These are phyloP conservation scores for Syngnathus acus DNA, from an alignment of 2,797 vertebrate species.

Conservation along the genomic window DNA sequence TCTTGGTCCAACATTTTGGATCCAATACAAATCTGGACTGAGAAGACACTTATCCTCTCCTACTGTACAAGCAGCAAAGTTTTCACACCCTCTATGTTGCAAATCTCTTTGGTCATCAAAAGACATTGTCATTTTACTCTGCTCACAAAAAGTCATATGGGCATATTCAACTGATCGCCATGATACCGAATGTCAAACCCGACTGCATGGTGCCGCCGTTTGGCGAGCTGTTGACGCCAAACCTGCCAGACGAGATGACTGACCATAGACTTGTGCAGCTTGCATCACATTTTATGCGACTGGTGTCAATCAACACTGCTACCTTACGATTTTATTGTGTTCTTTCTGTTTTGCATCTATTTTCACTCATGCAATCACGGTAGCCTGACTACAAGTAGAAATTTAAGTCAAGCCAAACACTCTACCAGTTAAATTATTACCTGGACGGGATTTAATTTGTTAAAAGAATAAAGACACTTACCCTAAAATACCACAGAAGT, in stretches of 20 bases:
- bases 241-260: not conserved
- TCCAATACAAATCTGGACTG: too few relatives aligned
- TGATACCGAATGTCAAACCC: slow-evolving; percentile 7
- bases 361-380: too few relatives aligned
- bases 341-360: not conserved
- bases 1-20: too few relatives aligned
- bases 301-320: not conserved
- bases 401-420: not conserved
- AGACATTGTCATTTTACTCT: too few relatives aligned
- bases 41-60: too few relatives aligned
- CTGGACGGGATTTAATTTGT: not conserved
- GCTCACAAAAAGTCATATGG: too few relatives aligned
- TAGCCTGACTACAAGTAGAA: not conserved
- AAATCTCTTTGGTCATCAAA: too few relatives aligned
- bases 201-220: slow-evolving; percentile 48
- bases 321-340: not conserved
- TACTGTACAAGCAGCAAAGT: too few relatives aligned
- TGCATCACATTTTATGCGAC: not conserved
- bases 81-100: too few relatives aligned
- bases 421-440: not conserved
- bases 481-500: not conserved
- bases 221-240: not conserved
- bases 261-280: not conserved
- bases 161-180: slow-evolving; percentile 27
- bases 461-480: slow-evolving; percentile 21